Conservation (phyloP, 2,888 invertebrate species). For the Ceratothoa steindachneri region DNA sequence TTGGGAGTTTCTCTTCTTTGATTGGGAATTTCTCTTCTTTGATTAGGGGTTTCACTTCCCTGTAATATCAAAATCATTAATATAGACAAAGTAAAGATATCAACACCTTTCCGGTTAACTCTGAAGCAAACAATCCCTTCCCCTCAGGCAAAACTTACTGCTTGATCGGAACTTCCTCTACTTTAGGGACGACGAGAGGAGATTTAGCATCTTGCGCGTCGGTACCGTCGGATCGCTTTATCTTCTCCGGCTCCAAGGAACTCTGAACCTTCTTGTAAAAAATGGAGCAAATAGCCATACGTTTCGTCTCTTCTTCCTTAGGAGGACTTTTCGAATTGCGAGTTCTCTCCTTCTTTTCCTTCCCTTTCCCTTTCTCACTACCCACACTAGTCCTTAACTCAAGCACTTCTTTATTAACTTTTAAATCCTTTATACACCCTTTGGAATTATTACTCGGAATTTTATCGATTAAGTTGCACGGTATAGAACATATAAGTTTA, state of each 20-base stretch:
- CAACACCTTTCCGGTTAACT: too few relatives aligned
- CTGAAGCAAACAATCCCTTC: too few relatives aligned
- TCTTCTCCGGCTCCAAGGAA: background rate
- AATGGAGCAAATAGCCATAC: background rate
- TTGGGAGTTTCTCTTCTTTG: background rate
- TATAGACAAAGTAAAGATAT: too few relatives aligned
- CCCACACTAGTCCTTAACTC: background rate
- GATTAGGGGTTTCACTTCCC: background rate
- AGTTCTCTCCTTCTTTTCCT: background rate
- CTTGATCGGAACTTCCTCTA: background rate
- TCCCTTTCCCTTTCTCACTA: background rate
- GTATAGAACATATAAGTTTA: slow-evolving; percentile 34
- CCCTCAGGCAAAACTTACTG: too few relatives aligned
- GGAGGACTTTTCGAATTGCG: background rate
- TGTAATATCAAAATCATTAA: background rate
- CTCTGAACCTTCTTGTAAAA: background rate
- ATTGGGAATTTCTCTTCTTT: background rate
- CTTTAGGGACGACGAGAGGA: background rate
- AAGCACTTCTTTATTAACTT: slow-evolving; percentile 4
- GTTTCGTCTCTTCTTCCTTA: background rate
- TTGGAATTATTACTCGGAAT: slow-evolving; percentile 24
- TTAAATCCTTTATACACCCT: background rate
- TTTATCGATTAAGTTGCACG: slow-evolving; percentile 40
- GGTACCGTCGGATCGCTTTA: background rate
- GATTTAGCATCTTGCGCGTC: background rate